Conservation (phyloP, 2,113 vertebrate species). For the Myanophis thanlyinensis region DNA sequence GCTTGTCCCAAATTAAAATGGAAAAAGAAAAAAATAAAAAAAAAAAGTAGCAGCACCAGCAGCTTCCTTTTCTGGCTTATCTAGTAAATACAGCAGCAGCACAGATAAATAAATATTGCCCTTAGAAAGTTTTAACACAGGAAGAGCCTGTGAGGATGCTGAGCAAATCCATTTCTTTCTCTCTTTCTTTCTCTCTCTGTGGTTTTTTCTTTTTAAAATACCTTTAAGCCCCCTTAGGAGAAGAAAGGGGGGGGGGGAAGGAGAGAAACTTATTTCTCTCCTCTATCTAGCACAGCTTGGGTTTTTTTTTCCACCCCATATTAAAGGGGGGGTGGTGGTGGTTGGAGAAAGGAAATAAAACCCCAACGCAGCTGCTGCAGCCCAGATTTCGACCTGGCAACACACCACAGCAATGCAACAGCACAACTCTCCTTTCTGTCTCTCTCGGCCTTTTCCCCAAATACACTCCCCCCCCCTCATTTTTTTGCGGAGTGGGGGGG, state of each 20-base stretch:
- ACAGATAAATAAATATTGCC: neutral
- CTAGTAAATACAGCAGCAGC: neutral
- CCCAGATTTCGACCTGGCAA: neutral
- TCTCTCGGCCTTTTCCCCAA: no score
- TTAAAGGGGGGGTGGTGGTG: no score
- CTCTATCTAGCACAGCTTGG: neutral
- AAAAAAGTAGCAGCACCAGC: no score
- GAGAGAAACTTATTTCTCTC: neutral
- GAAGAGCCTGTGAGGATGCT: neutral
- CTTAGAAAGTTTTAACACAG: neutral
- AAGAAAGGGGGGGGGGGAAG: no score
- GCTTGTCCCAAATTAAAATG: neutral
- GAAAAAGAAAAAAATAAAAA: neutral
- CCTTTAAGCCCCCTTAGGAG: neutral
- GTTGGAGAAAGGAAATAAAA: no score
- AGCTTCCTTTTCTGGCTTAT: neutral
- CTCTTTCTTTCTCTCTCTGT: neutral
- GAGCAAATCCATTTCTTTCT: no score
- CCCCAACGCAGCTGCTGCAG: neutral
- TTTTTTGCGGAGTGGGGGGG: neutral
- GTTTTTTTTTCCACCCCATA: neutral
- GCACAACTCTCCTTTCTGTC: neutral
- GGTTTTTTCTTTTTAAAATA: neutral
- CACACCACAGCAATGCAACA: conserved; percentile 1
- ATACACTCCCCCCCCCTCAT: neutral